Evolutionary conservation across 2,797 vertebrate species (phyloP), one percentile per base, ranked within the genome.

Genomic region (Salarias fasciatus): DNA sequence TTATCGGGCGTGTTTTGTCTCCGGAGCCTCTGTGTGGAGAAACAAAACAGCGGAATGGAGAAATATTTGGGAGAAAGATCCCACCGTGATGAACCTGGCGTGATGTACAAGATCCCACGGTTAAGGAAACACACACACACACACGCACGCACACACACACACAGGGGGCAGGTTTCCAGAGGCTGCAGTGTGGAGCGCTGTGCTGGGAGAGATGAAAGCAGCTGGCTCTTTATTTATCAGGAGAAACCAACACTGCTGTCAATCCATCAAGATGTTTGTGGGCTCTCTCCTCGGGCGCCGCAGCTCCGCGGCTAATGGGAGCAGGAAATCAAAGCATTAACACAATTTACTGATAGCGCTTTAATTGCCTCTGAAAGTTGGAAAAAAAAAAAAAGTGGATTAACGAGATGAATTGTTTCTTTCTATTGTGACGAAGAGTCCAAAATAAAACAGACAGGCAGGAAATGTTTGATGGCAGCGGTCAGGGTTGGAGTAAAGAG

Each of bases 211-310:
- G 63, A 75, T 68, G 61, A 73, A 77, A 80, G 71, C 66, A 79
- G 63, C 63, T 59, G 50, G 31, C 60, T 71, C 41, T 77, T 70
- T 77, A 74, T 74, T 75, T 59, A 86, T 70, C 72, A 69, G 63
- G 61, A 77, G 61, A 54, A 36, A 55, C n/a, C 12, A 50, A 9
- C 12, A 13, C 63, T 4, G 60, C 74, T 69, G 69, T 83, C 82
- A 64, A 53, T 79, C 72, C 69, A 44, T 79, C 78, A 73, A 77
- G 60, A 77, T 48, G 48, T 2, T 49, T 69, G 74, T 73, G n/a
- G n/a, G n/a, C 83, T 65, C 18, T 56, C 60, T 75, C 55, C 75
- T 65, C 51, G 53, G 59, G 72, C 52, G 2, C 2, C 4, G 47
- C 8, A 58, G 50, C n/a, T 4, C 12, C 42, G 47, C 45, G 9